phyloP scores from a whole-genome alignment of 2,797 vertebrate species.

The Xiphorhynchus erythropygius region DNA sequence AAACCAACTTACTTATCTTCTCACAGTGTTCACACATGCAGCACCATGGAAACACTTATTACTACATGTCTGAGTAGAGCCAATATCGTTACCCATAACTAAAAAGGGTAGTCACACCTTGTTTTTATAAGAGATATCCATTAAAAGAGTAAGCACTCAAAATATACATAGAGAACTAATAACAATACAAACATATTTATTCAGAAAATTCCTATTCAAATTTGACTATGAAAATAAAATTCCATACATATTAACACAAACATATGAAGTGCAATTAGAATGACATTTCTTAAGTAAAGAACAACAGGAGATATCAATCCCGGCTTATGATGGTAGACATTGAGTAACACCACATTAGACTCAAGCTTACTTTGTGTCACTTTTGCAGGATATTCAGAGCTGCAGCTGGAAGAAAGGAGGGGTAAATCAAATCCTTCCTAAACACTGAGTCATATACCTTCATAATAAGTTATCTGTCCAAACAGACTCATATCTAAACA shows the following conservation, averaged over 20 bases:
- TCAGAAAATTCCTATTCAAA: slow-evolving; percentile 1
- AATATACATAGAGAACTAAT: not conserved
- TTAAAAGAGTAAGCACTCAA: not conserved
- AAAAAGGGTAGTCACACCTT: not conserved
- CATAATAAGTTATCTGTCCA: slow-evolving; percentile 25
- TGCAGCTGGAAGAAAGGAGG: not conserved
- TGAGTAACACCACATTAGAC: not conserved
- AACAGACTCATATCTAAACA: slow-evolving; percentile 39
- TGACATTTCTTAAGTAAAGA: not conserved
- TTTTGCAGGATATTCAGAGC: slow-evolving; percentile 44
- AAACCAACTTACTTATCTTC: not conserved
- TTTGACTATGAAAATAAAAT: not conserved
- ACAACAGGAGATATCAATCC: not conserved
- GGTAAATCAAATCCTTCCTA: slow-evolving; percentile 37
- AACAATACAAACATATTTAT: not conserved
- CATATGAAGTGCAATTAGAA: not conserved
- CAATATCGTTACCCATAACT: not conserved
- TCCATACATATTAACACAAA: not conserved
- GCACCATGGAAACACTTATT: not conserved
- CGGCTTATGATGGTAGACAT: not conserved
- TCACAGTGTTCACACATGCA: not conserved
- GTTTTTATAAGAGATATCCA: not conserved
- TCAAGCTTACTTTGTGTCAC: not conserved
- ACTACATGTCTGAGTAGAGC: not conserved
- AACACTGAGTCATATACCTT: slow-evolving; percentile 33